phyloP scores from a whole-genome alignment of 1,140 invertebrate species.

The Muscidifurax raptorellus region DNA sequence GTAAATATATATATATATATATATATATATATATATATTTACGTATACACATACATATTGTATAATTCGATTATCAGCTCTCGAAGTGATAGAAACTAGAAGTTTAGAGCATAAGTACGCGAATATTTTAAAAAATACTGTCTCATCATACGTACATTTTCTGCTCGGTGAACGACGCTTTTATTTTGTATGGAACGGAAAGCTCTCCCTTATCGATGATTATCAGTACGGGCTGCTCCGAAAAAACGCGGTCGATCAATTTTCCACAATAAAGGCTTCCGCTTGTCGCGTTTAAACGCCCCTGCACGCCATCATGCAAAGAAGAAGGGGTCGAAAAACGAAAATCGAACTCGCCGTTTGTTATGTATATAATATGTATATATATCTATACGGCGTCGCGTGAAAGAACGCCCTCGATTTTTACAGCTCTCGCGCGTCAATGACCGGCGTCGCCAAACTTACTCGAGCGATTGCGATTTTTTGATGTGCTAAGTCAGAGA shows the following conservation, averaged over 20 bases:
- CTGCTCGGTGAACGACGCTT: too few relatives aligned
- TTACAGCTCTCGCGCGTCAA: neutral
- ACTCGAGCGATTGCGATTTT: neutral
- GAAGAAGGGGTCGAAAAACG: neutral
- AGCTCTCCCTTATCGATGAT: neutral
- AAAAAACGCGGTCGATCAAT: neutral
- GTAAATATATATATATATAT: too few relatives aligned
- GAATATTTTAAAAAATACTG: too few relatives aligned
- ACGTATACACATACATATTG: too few relatives aligned
- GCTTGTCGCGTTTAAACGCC: neutral
- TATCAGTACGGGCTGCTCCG: neutral
- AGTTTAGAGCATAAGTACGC: too few relatives aligned
- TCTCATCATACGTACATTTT: too few relatives aligned
- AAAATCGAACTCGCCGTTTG: neutral
- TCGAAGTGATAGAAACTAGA: too few relatives aligned
- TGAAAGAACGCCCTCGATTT: neutral
- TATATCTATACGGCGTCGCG: neutral
- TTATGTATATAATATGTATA: too few relatives aligned
- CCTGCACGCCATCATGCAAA: too few relatives aligned
- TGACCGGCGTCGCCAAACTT: neutral
- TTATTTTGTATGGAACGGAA: neutral
- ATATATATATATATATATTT: too few relatives aligned
- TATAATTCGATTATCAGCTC: too few relatives aligned
- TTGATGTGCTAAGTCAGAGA: neutral
- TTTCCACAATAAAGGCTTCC: constrained; percentile 6